phyloP scores from a whole-genome alignment of 2,888 invertebrate species.

The Dryocosmus kuriphilus region DNA sequence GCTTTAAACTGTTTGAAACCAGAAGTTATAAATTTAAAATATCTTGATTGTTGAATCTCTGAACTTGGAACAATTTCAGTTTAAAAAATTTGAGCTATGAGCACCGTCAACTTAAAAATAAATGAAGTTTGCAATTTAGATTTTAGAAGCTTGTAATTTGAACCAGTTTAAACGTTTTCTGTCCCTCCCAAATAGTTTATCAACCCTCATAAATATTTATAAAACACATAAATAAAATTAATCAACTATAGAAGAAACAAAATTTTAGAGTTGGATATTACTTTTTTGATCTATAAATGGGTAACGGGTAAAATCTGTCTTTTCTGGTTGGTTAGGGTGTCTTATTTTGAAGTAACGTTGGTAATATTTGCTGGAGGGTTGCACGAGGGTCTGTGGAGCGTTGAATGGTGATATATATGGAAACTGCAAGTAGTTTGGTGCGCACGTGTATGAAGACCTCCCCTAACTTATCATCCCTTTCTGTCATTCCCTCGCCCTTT shows the following conservation, averaged over 20 bases:
- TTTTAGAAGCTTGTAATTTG: not conserved
- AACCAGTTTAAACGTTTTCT: not conserved
- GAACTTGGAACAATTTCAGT: too few species aligned
- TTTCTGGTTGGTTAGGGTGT: not conserved
- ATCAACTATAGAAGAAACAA: not conserved
- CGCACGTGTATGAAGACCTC: conserved; percentile 7
- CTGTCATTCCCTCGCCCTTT: conserved; percentile 29
- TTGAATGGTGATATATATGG: conserved; percentile 17
- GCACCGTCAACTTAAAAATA: too few species aligned
- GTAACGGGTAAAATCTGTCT: conserved; percentile 4
- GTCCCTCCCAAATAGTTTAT: not conserved
- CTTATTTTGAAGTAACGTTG: not conserved
- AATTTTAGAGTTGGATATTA: not conserved
- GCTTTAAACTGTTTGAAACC: too few species aligned
- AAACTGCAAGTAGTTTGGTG: conserved; percentile 10
- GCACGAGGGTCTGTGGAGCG: not conserved
- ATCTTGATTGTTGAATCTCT: too few species aligned
- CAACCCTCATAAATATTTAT: not conserved
- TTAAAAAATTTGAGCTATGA: too few species aligned
- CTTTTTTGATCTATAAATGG: not conserved
- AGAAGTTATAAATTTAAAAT: too few species aligned
- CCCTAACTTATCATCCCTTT: conserved; percentile 28
- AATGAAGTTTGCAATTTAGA: not conserved
- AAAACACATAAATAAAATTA: not conserved
- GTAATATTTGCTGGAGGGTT: conserved; percentile 16